Conservation (phyloP, 2,113 vertebrate species). For the Oncorhynchus gorbuscha region DNA sequence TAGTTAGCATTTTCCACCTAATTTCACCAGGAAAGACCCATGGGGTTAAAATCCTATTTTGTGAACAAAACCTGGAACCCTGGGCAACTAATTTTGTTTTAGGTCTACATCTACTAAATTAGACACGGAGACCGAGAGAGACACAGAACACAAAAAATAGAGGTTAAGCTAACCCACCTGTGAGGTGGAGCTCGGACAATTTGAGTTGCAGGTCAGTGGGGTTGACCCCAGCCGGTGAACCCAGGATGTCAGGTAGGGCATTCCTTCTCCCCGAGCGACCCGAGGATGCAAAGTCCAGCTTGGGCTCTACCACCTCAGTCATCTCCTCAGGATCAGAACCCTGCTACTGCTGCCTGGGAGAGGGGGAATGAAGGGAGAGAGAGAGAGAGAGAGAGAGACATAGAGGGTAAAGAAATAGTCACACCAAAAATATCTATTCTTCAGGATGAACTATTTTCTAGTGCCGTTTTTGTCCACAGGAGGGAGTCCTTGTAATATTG, state of each 20-base stretch:
- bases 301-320: constrained; percentile 86
- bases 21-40: too few species aligned
- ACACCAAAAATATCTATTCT: too few species aligned
- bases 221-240: constrained; percentile 83
- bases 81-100: too few species aligned
- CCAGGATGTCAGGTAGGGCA: constrained; percentile 86
- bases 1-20: too few species aligned
- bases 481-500: neutral
- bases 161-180: constrained; percentile 65
- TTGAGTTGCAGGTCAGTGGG: constrained; percentile 84
- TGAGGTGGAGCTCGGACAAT: constrained; percentile 81
- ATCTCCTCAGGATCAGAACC: constrained; percentile 57
- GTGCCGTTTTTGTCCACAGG: constrained; percentile 12
- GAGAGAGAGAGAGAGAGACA: too few species aligned
- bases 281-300: constrained; percentile 84
- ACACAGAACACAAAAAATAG: neutral
- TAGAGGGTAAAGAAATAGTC: neutral
- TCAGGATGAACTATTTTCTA: too few species aligned
- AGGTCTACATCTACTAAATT: too few species aligned
- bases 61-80: too few species aligned
- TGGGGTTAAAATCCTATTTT: too few species aligned
- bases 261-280: constrained; percentile 84
- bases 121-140: too few species aligned
- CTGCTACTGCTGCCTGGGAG: constrained; percentile 16
- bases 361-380: neutral